These are phyloP conservation scores for Zootoca vivipara DNA, from an alignment of 2,113 vertebrate species.

Conservation along the genomic window DNA sequence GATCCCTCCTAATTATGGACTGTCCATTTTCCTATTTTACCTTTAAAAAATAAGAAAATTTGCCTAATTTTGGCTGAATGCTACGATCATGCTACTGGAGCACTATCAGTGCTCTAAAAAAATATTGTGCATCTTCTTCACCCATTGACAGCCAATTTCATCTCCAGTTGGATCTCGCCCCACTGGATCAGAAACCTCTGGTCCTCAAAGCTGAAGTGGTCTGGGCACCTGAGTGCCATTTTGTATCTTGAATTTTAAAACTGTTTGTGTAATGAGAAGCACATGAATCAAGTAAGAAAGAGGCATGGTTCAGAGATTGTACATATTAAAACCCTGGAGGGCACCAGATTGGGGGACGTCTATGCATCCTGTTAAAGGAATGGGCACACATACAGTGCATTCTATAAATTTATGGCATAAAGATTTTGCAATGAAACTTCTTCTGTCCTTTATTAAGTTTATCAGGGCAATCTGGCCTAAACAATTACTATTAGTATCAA, in stretches of 20 bases:
- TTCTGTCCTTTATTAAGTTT: neutral
- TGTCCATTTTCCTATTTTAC: neutral
- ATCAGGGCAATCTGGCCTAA: too few species aligned
- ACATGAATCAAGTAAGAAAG: neutral
- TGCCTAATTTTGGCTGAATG: neutral
- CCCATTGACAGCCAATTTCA: neutral
- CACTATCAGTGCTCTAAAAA: neutral
- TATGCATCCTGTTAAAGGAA: neutral
- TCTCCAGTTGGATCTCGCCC: neutral
- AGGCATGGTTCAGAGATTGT: neutral
- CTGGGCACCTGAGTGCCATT: neutral
- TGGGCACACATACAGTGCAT: neutral
- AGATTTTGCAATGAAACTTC: neutral
- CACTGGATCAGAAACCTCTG: neutral
- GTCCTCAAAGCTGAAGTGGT: too few species aligned
- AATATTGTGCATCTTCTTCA: neutral
- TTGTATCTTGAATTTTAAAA: neutral
- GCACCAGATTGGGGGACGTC: too few species aligned
- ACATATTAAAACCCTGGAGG: neutral
- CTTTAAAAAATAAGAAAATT: neutral
- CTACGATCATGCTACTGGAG: neutral
- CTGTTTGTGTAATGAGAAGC: neutral
- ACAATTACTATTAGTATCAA: neutral
- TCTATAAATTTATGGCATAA: neutral
- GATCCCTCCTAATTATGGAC: neutral